Evolutionary conservation across 1,140 invertebrate genomes (phyloP), one percentile per base, ranked within the genome.

Genomic region (Drosophila sucinea): DNA sequence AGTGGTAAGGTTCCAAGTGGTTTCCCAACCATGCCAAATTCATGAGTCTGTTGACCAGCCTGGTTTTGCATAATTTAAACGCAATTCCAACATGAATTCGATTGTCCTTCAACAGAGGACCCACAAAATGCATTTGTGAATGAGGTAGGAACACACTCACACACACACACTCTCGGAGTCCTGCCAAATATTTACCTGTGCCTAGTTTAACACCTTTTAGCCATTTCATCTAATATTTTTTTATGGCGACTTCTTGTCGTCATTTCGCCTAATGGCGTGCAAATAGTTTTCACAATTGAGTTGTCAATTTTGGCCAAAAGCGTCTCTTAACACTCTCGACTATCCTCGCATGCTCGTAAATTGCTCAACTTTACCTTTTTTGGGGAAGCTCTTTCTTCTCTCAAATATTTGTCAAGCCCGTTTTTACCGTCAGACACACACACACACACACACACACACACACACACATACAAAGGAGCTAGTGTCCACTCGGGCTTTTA

Each of bases 241-340:
- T 63, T 30, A 23, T 63, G 29, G 11, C 41, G 8, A 27, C 61
- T 47, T 77, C 60, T 70, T 61, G 58, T 55, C n/a, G 44, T 57
- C 69, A 51, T 60, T 64, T 60, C 75, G 69, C 69, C 75, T 78
- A 79, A 79, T 79, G 68, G 75, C 69, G 54, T 79, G 76, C 75
- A 79, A 79, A 79, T 79, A 78, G 76, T 78, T 78, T 78, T 78
- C 75, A 67, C 69, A 79, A 79, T 79, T 78, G 76, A 79, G 75
- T 79, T 79, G 76, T 78, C 75, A 79, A 78, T 73, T 79, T 79
- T 47, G 58, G 55, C 44, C 23, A 51, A 7, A n/a, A 30, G 8
- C 29, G 40, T 56, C 60, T 38, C 41, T 51, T 70, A 60, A 70
- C 76, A 76, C 76, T 29, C 57, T 33, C 32, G 35, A 41, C 60